Evolutionary conservation across 2,888 invertebrate species (phyloP), one percentile per base, ranked within the genome.

Genomic region (Drosophila acutilabella): DNA sequence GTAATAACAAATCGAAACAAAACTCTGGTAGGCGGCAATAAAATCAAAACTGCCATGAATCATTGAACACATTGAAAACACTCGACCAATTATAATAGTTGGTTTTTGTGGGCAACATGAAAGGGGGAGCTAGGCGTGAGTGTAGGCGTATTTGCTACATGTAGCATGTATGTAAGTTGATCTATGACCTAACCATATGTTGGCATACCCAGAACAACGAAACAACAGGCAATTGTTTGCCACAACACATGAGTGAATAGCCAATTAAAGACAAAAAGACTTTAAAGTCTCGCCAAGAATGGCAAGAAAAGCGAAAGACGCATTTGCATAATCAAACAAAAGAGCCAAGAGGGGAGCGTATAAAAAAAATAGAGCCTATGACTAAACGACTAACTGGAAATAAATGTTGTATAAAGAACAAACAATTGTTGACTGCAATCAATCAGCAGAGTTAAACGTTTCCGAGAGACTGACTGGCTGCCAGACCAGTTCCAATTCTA

Each of bases 381-480:
- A 78, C 53, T 73, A 73, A 73, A 62, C 80, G 64, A 50, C 79
- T 80, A 74, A 80, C 87, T 78, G 76, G 65, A 78, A 86, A 84
- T 80, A 88, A 86, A 88, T 84, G 83, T 81, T 84, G 87, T 73
- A 88, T 80, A 81, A 81, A 71, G 84, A 81, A 89, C 89, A 84
- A 85, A 86, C 89, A 89, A 86, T 89, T 87, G 89, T 80, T 87
- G 89, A 89, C 86, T 82, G 89, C 86, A 89, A 86, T 89, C 86
- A 89, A 86, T 89, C 86, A 89, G 80, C 73, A 78, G 81, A 85
- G 75, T 89, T 89, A 86, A 86, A 86, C 83, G 89, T 62, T 86
- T 89, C 85, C 82, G 80, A 76, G 56, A 36, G 18, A n/a, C 38
- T 41, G 20, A 30, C 45, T 40, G 54, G 30, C 45, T 53, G 62